Conservation (phyloP, 2,797 vertebrate genomes). For the Pterois miles region DNA sequence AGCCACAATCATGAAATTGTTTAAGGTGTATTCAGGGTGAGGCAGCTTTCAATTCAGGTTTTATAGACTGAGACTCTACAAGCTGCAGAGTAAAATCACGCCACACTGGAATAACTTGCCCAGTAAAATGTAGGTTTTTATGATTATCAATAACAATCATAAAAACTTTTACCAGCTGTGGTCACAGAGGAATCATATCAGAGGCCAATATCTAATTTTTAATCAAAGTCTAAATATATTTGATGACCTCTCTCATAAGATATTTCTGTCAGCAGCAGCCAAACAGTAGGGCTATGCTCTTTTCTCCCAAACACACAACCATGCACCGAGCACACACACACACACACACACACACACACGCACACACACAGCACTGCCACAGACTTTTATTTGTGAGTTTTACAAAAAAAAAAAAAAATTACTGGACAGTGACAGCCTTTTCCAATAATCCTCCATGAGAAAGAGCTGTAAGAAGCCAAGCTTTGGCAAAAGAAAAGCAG, state of each 20-base stretch:
- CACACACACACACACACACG: neutral
- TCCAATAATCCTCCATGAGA: conserved; percentile 64
- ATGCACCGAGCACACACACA: neutral
- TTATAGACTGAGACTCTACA: conserved; percentile 13
- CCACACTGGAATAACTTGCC: conserved; percentile 21
- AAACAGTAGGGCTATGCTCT: conserved; percentile 33
- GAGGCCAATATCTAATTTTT: conserved; percentile 25
- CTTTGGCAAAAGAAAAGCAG: conserved; percentile 51
- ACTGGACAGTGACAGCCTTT: conserved; percentile 63
- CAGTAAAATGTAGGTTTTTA: conserved; percentile 19
- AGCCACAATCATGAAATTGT: conserved; percentile 14
- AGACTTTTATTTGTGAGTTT: conserved; percentile 49
- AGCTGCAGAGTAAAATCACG: conserved; percentile 28
- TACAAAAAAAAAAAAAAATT: conserved; percentile 22
- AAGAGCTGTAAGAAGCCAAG: conserved; percentile 55
- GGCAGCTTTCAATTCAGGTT: conserved; percentile 27
- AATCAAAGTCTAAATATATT: conserved; percentile 38
- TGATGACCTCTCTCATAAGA: conserved; percentile 8
- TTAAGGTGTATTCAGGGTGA: conserved; percentile 16
- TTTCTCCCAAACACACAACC: conserved; percentile 40
- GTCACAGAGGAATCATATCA: conserved; percentile 19
- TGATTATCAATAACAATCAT: conserved; percentile 27
- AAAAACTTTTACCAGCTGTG: conserved; percentile 25
- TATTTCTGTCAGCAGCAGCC: conserved; percentile 47
- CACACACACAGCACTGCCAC: neutral